These are phyloP conservation scores for Eilema caniola DNA, from an alignment of 2,888 invertebrate genomes.

Conservation along the genomic window DNA sequence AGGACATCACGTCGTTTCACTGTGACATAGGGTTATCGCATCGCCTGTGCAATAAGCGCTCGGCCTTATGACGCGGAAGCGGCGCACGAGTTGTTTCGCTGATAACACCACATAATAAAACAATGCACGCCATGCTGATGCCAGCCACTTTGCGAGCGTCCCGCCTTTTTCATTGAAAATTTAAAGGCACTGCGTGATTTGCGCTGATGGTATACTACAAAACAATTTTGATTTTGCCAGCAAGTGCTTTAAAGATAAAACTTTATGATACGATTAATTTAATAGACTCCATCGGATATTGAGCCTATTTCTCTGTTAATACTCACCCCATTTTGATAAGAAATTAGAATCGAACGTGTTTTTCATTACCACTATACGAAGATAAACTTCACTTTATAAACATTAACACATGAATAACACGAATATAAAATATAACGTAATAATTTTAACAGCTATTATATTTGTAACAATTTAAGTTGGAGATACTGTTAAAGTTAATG, in stretches of 20 bases:
- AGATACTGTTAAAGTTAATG: constrained; percentile 58
- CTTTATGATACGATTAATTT: constrained; percentile 31
- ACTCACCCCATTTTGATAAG: constrained; percentile 25
- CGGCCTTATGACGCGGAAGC: constrained; percentile 60
- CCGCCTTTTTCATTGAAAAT: constrained; percentile 50
- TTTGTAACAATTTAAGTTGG: constrained; percentile 62
- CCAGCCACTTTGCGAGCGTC: constrained; percentile 40
- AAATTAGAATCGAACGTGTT: constrained; percentile 1
- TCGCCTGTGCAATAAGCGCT: constrained; percentile 32
- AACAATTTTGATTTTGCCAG: constrained; percentile 24
- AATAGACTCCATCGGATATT: constrained; percentile 24
- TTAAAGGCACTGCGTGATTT: constrained; percentile 45
- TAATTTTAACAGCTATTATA: constrained; percentile 57
- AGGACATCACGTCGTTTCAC: constrained; percentile 32
- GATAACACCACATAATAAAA: constrained; percentile 68
- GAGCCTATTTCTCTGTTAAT: constrained; percentile 14
- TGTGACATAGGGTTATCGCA: constrained; percentile 47
- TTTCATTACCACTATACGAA: constrained; percentile 34
- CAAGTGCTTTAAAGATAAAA: constrained; percentile 19
- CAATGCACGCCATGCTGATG: constrained; percentile 58
- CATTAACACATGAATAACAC: constrained; percentile 49
- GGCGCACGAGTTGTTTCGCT: constrained; percentile 45
- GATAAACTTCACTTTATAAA: constrained; percentile 38
- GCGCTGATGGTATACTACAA: constrained; percentile 28
- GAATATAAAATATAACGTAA: constrained; percentile 55